A percentile compares a stretch with the other conserved stretches of the same genome.
Evolutionary conservation across 1,140 invertebrate genomes (phyloP).

Genomic region (Leptinotarsa defecta): DNA sequence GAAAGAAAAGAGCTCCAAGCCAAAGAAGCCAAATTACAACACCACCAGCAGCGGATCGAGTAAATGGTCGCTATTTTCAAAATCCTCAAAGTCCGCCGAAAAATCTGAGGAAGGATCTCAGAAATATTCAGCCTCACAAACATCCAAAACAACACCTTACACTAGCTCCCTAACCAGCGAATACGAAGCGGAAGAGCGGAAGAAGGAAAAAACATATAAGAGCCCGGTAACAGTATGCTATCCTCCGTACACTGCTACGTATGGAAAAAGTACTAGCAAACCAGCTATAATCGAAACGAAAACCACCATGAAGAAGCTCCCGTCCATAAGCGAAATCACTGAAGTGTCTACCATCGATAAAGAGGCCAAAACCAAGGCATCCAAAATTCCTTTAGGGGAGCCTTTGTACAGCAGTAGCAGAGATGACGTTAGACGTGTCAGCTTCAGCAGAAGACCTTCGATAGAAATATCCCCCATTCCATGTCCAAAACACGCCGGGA

Average conservation of each 20-base stretch:
- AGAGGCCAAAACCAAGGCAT: neutral
- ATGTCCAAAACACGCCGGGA: conserved; percentile 26
- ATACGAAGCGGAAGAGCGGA: conserved; percentile 32
- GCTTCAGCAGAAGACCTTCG: conserved; percentile 17
- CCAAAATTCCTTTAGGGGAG: neutral
- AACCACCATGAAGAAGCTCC: conserved; percentile 38
- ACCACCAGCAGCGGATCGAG: conserved; percentile 24
- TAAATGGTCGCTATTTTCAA: conserved; percentile 36
- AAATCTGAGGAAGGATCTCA: neutral
- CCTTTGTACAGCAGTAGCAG: conserved; percentile 16
- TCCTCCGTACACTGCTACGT: neutral
- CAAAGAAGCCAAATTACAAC: neutral
- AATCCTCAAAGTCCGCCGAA: conserved; percentile 17
- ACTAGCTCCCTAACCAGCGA: conserved; percentile 34
- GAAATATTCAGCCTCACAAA: conserved; percentile 12
- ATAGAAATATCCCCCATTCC: conserved; percentile 21
- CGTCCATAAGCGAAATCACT: conserved; percentile 44
- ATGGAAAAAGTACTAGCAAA: conserved; percentile 14
- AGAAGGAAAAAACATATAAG: conserved; percentile 19
- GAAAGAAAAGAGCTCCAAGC: neutral
- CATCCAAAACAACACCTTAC: conserved; percentile 26
- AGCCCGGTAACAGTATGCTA: neutral
- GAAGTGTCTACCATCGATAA: conserved; percentile 30
- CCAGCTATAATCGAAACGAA: conserved; percentile 32
- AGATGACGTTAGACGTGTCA: neutral